Percentiles rank a stretch among this genome's conserved stretches.
phyloP scores from a whole-genome alignment of 2,888 invertebrate genomes.

The Boloria euphrosyne region DNA sequence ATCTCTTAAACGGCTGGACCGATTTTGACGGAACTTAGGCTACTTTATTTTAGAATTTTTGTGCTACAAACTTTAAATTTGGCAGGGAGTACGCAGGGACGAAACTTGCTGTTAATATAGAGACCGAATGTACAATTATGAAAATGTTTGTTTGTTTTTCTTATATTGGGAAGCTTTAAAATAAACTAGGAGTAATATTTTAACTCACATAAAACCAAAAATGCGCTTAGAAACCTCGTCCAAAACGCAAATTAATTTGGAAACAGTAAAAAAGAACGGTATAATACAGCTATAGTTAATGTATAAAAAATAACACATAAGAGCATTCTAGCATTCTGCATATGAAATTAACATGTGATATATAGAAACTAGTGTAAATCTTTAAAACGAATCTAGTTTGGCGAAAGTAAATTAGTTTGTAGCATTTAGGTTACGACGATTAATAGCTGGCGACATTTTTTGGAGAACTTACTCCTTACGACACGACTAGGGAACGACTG shows the following conservation, averaged over 20 bases:
- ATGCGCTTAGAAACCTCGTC: too few relatives aligned
- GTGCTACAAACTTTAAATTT: too few relatives aligned
- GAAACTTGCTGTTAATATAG: too few relatives aligned
- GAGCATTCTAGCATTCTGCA: slow-evolving; percentile 1
- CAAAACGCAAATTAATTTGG: too few relatives aligned
- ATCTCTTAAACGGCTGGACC: too few relatives aligned
- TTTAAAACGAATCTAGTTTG: slow-evolving; percentile 14
- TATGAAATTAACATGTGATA: slow-evolving; percentile 6
- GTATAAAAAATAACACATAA: slow-evolving; percentile 5
- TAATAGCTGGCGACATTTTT: slow-evolving; percentile 21
- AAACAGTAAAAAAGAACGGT: slow-evolving; percentile 1
- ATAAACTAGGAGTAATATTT: too few relatives aligned
- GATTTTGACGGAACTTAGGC: too few relatives aligned
- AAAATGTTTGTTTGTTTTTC: too few relatives aligned
- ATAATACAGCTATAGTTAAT: slow-evolving; percentile 1
- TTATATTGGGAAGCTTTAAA: too few relatives aligned
- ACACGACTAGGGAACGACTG: neutral
- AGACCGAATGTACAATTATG: too few relatives aligned
- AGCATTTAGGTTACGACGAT: slow-evolving; percentile 25
- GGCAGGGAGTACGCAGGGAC: too few relatives aligned
- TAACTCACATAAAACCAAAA: neutral
- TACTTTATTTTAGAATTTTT: too few relatives aligned
- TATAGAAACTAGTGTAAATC: slow-evolving; percentile 13
- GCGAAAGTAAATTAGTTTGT: slow-evolving; percentile 27
- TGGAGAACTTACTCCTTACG: slow-evolving; percentile 2